Evolutionary conservation across 2,888 invertebrate species (phyloP), one percentile per base, ranked within the genome.

Genomic region (Lottia gigantea): DNA sequence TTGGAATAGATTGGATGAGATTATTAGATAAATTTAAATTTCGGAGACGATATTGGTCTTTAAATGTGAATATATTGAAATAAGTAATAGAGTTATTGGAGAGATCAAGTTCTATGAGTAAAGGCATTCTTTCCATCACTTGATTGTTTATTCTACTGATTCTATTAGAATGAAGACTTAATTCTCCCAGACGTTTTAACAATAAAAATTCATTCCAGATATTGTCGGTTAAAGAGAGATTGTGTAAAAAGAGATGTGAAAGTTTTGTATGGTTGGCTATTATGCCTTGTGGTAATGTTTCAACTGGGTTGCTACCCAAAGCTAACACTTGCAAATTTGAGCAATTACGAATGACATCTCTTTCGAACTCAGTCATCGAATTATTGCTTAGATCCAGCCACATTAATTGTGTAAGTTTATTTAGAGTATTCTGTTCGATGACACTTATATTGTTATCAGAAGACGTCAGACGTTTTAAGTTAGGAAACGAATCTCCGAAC

Each of bases 1-100:
- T 14, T 4, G 75, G 71, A 6, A 75, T 66, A 11, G 47, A 55
- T 1, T 49, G 12, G 1, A 75, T 23, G 1, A 65, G 46, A 62
- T 77, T 77, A 25, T 62, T 55, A 1, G 77, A 77, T 25, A 77
- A 45, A 66, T 75, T 73, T 40, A 77, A 64, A 0, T 55, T 46
- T n/a, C 25, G 25, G 19, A 75, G 64, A 12, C 66, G 47, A 23
- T 62, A 62, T 64, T 74, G 76, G 25, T 63, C 66, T 31, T 65
- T 66, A 62, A 77, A 76, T 1, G 74, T 64, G 40, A 72, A 66
- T 26, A 49, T 68, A 40, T 71, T 71, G 3, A 77, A 19, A 1
- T 61, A 26, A 26, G 40, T n/a, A 14, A 77, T 74, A 15, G 26
- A 25, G 62, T 77, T 76, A 64, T 64, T 25, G 25, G 73, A 69